phyloP scores from a whole-genome alignment of 2,797 vertebrate genomes.

The Melanotaenia maccullochi region DNA sequence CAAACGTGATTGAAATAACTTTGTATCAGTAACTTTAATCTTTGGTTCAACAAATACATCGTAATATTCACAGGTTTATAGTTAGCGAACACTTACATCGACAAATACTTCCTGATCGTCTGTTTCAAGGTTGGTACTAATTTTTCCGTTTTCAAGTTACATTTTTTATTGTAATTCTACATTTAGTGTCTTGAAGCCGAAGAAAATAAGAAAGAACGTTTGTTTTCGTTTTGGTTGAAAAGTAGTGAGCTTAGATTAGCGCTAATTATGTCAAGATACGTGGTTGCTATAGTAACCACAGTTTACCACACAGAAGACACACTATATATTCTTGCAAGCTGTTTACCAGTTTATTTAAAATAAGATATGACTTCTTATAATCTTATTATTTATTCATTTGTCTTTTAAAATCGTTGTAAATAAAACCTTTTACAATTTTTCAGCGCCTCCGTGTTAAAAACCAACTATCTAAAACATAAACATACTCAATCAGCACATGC shows the following conservation, averaged over 20 bases:
- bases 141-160: slow-evolving; percentile 6
- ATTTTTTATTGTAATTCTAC: background rate
- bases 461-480: no score
- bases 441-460: no score
- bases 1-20: background rate
- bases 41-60: background rate
- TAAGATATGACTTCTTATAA: background rate
- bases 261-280: slow-evolving; percentile 1
- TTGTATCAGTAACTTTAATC: background rate
- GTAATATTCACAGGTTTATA: background rate
- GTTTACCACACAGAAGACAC: slow-evolving; percentile 6
- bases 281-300: slow-evolving; percentile 65
- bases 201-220: background rate
- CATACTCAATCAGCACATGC: no score
- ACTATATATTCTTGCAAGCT: no score
- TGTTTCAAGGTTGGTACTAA: slow-evolving; percentile 38
- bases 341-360: background rate
- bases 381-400: background rate
- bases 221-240: background rate
- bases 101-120: slow-evolving; percentile 32
- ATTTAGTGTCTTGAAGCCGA: background rate
- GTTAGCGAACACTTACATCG: slow-evolving; percentile 7
- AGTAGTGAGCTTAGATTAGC: background rate
- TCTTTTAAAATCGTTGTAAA: no score
- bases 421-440: no score